phyloP scores from a whole-genome alignment of 2,888 invertebrate species.

The Axea sp. region DNA sequence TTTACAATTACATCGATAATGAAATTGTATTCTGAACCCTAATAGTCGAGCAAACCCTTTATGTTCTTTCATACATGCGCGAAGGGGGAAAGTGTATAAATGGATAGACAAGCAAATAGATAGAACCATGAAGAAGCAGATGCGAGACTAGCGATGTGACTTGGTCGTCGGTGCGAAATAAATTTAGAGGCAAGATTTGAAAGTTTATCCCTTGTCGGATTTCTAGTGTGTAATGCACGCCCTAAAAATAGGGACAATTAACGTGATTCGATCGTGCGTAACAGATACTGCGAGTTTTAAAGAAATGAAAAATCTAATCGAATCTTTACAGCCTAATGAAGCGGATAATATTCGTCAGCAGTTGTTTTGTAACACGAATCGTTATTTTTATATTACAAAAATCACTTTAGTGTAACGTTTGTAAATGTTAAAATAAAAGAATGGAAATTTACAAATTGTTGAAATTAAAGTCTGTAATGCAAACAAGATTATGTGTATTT shows the following conservation, averaged over 20 bases:
- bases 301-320: slow-evolving; percentile 61
- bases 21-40: slow-evolving; percentile 76
- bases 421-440: no score
- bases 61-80: slow-evolving; percentile 43
- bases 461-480: no score
- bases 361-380: no score
- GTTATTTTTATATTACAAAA: no score
- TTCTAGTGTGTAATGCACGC: slow-evolving; percentile 55
- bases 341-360: slow-evolving; percentile 11
- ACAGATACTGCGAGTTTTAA: slow-evolving; percentile 75
- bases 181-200: slow-evolving; percentile 77
- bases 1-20: slow-evolving; percentile 79
- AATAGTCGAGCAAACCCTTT: slow-evolving; percentile 73
- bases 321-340: slow-evolving; percentile 49
- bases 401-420: no score
- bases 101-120: slow-evolving; percentile 62
- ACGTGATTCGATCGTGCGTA: slow-evolving; percentile 77
- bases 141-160: slow-evolving; percentile 72
- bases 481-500: no score
- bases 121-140: slow-evolving; percentile 52
- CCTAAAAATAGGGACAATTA: slow-evolving; percentile 72
- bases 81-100: slow-evolving; percentile 40
- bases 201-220: slow-evolving; percentile 64
- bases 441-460: no score
- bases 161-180: slow-evolving; percentile 76